These are phyloP conservation scores for Cheilosia vernalis DNA, from an alignment of 2,888 invertebrate genomes.

Conservation along the genomic window DNA sequence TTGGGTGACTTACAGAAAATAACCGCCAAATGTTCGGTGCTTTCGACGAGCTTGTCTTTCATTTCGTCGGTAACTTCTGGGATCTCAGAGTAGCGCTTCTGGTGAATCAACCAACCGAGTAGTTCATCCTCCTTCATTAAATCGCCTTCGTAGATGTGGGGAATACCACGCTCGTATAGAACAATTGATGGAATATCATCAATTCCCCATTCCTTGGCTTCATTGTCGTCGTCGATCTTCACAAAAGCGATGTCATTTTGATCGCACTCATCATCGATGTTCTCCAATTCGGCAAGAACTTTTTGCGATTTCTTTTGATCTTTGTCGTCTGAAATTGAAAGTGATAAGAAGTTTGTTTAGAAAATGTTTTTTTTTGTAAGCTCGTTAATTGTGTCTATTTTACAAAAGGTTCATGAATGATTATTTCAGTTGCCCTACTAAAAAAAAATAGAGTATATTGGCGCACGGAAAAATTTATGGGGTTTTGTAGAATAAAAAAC, in stretches of 20 bases:
- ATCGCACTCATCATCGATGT: conserved; percentile 97
- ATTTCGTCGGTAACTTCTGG: conserved; percentile 96
- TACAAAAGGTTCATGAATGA: too few species aligned
- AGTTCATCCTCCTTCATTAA: conserved; percentile 95
- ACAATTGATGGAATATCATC: conserved; percentile 93
- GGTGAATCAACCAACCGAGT: conserved; percentile 94
- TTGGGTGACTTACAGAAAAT: conserved; percentile 91
- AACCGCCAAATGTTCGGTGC: conserved; percentile 91
- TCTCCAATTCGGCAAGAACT: conserved; percentile 92
- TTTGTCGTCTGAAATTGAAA: conserved; percentile 89
- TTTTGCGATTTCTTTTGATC: conserved; percentile 95
- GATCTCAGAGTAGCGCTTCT: conserved; percentile 95
- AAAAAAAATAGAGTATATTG: too few species aligned
- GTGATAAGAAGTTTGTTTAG: background rate
- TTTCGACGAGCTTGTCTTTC: conserved; percentile 94
- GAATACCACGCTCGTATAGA: conserved; percentile 89
- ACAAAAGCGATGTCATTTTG: conserved; percentile 96
- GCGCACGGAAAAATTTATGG: too few species aligned
- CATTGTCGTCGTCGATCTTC: conserved; percentile 93
- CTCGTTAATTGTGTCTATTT: too few species aligned
- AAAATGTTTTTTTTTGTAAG: background rate
- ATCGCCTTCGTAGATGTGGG: conserved; percentile 91
- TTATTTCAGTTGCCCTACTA: too few species aligned
- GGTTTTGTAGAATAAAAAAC: too few species aligned
- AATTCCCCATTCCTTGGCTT: conserved; percentile 95